These are phyloP conservation scores for Tinea semifulvella DNA, from an alignment of 2,888 invertebrate species.

Conservation along the genomic window DNA sequence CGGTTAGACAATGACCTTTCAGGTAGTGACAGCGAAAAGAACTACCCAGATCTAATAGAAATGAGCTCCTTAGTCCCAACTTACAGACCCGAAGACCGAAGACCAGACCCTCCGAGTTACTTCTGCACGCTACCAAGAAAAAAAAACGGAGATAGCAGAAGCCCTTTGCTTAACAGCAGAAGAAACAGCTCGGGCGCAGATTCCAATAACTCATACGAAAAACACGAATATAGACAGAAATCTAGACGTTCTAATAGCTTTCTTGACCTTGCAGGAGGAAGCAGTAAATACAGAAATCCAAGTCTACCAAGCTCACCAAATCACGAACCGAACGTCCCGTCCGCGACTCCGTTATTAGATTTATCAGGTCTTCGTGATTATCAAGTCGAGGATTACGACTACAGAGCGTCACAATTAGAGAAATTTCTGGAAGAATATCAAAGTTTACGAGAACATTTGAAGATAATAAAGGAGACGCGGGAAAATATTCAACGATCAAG, in stretches of 20 bases:
- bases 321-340: conserved; percentile 53
- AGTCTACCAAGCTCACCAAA: conserved; percentile 74
- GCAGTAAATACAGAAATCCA: conserved; percentile 53
- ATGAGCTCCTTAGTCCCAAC: conserved; percentile 51
- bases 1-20: conserved; percentile 59
- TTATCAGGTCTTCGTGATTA: conserved; percentile 64
- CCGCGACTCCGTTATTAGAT: conserved; percentile 71
- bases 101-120: conserved; percentile 47
- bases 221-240: conserved; percentile 32
- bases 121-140: conserved; percentile 75
- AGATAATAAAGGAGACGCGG: conserved; percentile 82
- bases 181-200: conserved; percentile 78
- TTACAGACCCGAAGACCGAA: conserved; percentile 34
- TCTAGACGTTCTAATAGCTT: conserved; percentile 75
- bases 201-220: conserved; percentile 57
- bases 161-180: conserved; percentile 76
- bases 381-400: conserved; percentile 72
- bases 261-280: conserved; percentile 70
- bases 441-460: conserved; percentile 78
- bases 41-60: conserved; percentile 66
- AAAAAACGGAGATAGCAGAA: conserved; percentile 75
- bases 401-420: conserved; percentile 81
- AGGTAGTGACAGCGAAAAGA: conserved; percentile 60
- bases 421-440: conserved; percentile 83
- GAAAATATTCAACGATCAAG: conserved; percentile 68